phyloP scores from a whole-genome alignment of 2,888 invertebrate genomes.

The Carabus problematicus region DNA sequence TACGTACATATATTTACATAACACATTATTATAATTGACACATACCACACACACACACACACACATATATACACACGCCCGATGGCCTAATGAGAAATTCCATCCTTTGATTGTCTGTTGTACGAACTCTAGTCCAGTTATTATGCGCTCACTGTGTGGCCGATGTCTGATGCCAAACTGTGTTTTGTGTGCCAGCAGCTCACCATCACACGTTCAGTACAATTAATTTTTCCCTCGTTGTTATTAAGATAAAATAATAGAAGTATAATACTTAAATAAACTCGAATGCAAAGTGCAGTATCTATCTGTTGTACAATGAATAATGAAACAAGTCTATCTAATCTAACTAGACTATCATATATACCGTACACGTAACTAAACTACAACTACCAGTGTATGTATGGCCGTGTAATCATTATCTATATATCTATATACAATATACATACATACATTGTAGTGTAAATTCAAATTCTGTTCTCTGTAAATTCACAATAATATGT shows the following conservation, averaged over 20 bases:
- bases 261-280: conserved; percentile 9
- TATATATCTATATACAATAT: too few species aligned
- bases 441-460: too few species aligned
- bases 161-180: conserved; percentile 11
- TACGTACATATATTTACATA: not conserved
- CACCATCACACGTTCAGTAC: conserved; percentile 40
- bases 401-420: too few species aligned
- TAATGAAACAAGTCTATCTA: too few species aligned
- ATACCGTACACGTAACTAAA: too few species aligned
- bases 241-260: conserved; percentile 7
- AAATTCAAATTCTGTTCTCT: too few species aligned
- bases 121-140: conserved; percentile 58
- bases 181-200: conserved; percentile 29
- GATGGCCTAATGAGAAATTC: conserved; percentile 60
- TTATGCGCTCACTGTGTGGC: conserved; percentile 18
- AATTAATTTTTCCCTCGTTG: conserved; percentile 30
- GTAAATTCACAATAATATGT: too few species aligned
- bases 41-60: conserved; percentile 6
- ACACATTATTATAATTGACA: conserved; percentile 1
- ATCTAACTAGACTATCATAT: too few species aligned
- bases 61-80: conserved; percentile 47
- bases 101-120: conserved; percentile 54
- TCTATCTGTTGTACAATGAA: too few species aligned
- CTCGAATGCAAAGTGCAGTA: not conserved
- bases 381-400: too few species aligned